Evolutionary conservation across 2,113 vertebrate species (phyloP).

Genomic region (Pterophyllum scalare): DNA sequence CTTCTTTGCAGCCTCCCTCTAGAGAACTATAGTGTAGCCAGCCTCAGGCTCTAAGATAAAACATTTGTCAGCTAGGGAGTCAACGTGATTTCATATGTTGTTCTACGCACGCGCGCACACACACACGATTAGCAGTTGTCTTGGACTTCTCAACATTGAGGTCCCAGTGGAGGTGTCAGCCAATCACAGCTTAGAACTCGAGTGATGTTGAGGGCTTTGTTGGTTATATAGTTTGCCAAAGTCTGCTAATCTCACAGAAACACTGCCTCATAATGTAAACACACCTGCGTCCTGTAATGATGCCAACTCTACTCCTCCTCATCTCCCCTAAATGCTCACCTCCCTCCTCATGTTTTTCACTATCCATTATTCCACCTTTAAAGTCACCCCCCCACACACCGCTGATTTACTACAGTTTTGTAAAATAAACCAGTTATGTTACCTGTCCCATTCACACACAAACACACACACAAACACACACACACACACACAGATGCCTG

Average conservation of each 20-base stretch:
- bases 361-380: conserved; percentile 1
- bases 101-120: conserved; percentile 29
- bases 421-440: neutral
- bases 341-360: conserved; percentile 7
- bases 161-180: conserved; percentile 44
- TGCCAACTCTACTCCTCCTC: conserved; percentile 18
- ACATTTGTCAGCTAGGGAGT: conserved; percentile 42
- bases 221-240: conserved; percentile 37
- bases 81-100: conserved; percentile 67
- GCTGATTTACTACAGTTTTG: conserved; percentile 30
- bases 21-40: neutral
- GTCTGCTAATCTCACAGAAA: conserved; percentile 47
- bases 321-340: neutral
- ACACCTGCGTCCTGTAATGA: conserved; percentile 68
- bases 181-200: conserved; percentile 17
- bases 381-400: neutral
- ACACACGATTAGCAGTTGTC: conserved; percentile 13
- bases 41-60: conserved; percentile 40
- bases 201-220: conserved; percentile 29
- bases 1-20: conserved; percentile 12
- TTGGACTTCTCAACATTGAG: conserved; percentile 29
- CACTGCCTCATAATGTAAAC: conserved; percentile 56
- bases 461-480: conserved; percentile 15
- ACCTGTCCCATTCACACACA: neutral
- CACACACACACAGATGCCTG: neutral